Evolutionary conservation across 92 coral and sea anemone species (phyloP).

Genomic region (Galaxea fascicularis): DNA sequence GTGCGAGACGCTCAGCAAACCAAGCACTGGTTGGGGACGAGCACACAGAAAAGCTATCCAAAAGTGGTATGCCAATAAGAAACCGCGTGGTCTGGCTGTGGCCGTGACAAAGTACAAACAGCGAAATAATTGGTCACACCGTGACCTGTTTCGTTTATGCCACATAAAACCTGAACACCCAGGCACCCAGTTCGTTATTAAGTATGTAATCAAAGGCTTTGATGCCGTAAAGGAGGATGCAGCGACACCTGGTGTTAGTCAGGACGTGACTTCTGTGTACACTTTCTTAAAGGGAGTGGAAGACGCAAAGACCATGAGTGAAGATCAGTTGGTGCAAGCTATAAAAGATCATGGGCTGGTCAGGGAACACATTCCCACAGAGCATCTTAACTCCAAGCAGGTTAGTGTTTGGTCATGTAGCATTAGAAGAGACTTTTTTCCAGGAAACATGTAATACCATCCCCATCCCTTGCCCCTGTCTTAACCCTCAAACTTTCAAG

Average conservation of each 20-base stretch:
- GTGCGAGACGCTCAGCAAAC: constrained; percentile 79
- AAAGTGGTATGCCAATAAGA: constrained; percentile 91
- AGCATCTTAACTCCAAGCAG: constrained; percentile 67
- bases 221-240: constrained; percentile 76
- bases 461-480: no score
- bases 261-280: constrained; percentile 63
- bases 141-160: constrained; percentile 83
- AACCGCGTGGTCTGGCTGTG: constrained; percentile 72
- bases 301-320: constrained; percentile 75
- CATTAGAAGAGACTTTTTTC: no score
- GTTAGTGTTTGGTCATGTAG: constrained; percentile 43
- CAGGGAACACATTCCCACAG: constrained; percentile 93
- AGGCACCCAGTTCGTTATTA: constrained; percentile 81
- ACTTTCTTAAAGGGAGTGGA: constrained; percentile 79
- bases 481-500: no score
- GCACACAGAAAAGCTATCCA: constrained; percentile 95
- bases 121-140: constrained; percentile 95
- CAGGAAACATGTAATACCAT: no score
- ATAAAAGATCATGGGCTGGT: constrained; percentile 75
- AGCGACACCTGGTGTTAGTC: constrained; percentile 67
- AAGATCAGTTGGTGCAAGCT: constrained; percentile 62
- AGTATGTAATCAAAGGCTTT: constrained; percentile 73
- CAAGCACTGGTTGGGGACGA: constrained; percentile 94
- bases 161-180: constrained; percentile 85
- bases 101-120: constrained; percentile 93